Percentiles rank a stretch among this genome's conserved stretches.
Evolutionary conservation across 2,113 vertebrate genomes (phyloP).

Genomic region (Cyrtonyx montezumae): DNA sequence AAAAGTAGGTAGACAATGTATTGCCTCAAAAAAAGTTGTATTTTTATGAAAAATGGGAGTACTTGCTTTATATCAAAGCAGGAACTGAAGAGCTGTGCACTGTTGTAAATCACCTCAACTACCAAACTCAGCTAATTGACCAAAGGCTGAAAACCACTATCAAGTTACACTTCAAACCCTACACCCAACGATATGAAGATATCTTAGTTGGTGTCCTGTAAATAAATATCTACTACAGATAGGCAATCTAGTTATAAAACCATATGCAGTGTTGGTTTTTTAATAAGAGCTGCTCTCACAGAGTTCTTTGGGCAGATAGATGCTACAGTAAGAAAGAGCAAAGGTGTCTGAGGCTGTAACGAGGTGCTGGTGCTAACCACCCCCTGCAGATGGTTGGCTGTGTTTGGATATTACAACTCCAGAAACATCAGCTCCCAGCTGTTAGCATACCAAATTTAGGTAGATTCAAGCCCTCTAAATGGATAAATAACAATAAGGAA

Average conservation of each 20-base stretch:
- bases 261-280: neutral
- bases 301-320: rapidly evolving
- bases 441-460: rapidly evolving
- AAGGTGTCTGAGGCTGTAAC: rapidly evolving
- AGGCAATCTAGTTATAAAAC: rapidly evolving
- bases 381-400: rapidly evolving
- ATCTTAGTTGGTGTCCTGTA: neutral
- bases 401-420: neutral
- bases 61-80: neutral
- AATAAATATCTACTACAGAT: neutral
- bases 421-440: neutral
- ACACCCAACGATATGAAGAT: neutral
- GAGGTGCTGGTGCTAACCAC: neutral
- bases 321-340: too few relatives aligned
- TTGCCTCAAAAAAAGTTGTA: too few relatives aligned
- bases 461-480: neutral
- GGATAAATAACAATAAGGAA: neutral
- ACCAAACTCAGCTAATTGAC: neutral
- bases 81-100: neutral
- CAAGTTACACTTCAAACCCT: neutral
- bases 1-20: neutral
- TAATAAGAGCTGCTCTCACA: rapidly evolving
- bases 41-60: neutral
- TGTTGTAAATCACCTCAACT: neutral
- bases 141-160: neutral